These are phyloP conservation scores for Recurvirostra avosetta DNA, from an alignment of 2,113 vertebrate genomes.

Conservation along the genomic window DNA sequence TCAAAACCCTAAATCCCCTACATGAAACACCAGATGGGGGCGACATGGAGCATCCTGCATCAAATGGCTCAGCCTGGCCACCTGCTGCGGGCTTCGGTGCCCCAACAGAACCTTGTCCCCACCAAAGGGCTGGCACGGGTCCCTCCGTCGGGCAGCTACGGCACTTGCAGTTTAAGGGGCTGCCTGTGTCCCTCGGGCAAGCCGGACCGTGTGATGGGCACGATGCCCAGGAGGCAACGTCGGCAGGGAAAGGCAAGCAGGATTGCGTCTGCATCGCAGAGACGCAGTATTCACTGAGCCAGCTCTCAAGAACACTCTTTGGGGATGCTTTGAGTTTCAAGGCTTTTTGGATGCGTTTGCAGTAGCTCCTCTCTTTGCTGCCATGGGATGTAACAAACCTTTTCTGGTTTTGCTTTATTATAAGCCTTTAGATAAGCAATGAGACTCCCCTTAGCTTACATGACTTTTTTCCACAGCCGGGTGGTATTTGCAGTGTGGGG, in stretches of 20 bases:
- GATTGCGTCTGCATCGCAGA: rapidly evolving
- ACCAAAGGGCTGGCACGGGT: neutral
- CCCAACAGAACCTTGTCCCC: neutral
- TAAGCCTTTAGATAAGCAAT: neutral
- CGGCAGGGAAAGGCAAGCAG: neutral
- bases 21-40: neutral
- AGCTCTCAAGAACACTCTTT: neutral
- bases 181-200: neutral
- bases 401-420: neutral
- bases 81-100: rapidly evolving
- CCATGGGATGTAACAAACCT: neutral
- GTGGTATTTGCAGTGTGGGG: neutral
- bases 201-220: rapidly evolving
- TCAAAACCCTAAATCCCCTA: neutral
- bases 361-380: neutral
- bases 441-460: neutral
- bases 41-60: neutral
- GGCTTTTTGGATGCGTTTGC: neutral
- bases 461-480: neutral
- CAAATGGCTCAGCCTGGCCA: neutral
- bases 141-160: neutral
- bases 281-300: neutral
- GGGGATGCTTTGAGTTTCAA: neutral
- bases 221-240: rapidly evolving
- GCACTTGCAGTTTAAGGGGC: neutral